Percentiles rank a stretch among this genome's conserved stretches.
phyloP scores from a whole-genome alignment of 1,140 invertebrate genomes.

The Rhopalosiphum maidis region DNA sequence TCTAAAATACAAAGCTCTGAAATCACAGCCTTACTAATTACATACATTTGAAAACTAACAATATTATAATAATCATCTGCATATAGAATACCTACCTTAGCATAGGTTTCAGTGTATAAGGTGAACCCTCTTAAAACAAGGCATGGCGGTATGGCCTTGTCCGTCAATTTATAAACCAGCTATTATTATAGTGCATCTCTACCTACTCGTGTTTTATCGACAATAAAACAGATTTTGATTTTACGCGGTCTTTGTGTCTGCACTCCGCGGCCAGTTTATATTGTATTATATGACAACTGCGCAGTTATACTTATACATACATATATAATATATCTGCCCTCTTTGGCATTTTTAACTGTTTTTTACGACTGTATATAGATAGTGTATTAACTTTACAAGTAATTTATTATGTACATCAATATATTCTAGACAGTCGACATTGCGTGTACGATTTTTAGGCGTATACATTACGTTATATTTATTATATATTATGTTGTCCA shows the following conservation, averaged over 20 bases:
- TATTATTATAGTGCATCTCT: not conserved
- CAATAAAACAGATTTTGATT: slow-evolving; percentile 17
- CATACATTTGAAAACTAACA: not conserved
- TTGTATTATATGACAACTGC: not conserved
- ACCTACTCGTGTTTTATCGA: not conserved
- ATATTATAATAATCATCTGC: not conserved
- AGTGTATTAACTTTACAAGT: slow-evolving; percentile 5
- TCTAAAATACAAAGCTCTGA: too few species aligned
- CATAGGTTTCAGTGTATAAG: not conserved
- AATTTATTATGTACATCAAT: slow-evolving; percentile 18
- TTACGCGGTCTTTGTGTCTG: not conserved
- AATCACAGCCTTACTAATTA: not conserved
- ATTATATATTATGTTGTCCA: not conserved
- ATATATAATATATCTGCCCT: not conserved
- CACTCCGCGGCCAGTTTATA: not conserved
- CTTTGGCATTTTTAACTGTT: not conserved
- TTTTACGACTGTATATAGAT: slow-evolving; percentile 10
- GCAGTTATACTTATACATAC: not conserved
- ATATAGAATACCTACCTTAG: too few species aligned
- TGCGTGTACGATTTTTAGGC: not conserved
- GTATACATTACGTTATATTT: not conserved
- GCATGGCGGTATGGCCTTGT: not conserved
- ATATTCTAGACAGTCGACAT: not conserved
- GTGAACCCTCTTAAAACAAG: not conserved
- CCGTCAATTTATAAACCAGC: not conserved